phyloP scores from a whole-genome alignment of 2,797 vertebrate genomes.

The Orientallactaga sibirica region DNA sequence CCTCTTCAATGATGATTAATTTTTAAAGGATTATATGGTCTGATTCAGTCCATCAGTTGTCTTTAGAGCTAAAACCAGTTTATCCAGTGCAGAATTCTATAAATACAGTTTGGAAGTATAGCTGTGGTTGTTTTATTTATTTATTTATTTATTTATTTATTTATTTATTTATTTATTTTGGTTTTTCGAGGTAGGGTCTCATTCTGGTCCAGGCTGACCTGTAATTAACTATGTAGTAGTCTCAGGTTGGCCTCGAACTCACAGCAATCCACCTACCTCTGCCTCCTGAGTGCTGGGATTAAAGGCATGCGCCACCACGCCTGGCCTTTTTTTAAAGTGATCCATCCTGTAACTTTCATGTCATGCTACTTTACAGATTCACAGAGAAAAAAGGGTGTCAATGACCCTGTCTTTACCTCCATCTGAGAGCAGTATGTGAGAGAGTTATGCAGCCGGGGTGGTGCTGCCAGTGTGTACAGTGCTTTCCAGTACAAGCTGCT shows the following conservation, averaged over 20 bases:
- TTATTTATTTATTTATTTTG: no score
- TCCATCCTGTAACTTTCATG: neutral
- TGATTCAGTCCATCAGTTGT: conserved; percentile 10
- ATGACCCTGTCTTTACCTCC: neutral
- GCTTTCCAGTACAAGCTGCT: neutral
- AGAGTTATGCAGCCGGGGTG: neutral
- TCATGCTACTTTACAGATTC: neutral
- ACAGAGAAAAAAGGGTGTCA: neutral
- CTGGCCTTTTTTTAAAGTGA: neutral
- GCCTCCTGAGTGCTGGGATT: no score
- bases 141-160: no score
- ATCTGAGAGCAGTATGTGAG: neutral
- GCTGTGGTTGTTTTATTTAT: no score
- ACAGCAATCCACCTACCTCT: no score
- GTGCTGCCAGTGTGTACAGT: neutral
- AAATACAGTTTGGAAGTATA: neutral
- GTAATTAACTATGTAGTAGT: no score
- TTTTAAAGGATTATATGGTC: conserved; percentile 37
- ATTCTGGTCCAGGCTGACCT: no score
- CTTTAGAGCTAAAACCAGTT: conserved; percentile 28
- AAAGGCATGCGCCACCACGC: no score
- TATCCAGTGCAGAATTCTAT: neutral
- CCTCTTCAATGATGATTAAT: conserved; percentile 30
- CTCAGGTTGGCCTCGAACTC: no score
- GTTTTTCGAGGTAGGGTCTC: no score